Evolutionary conservation across 2,888 invertebrate species (phyloP), one percentile per base, ranked within the genome.

Genomic region (Orthosia gothica): DNA sequence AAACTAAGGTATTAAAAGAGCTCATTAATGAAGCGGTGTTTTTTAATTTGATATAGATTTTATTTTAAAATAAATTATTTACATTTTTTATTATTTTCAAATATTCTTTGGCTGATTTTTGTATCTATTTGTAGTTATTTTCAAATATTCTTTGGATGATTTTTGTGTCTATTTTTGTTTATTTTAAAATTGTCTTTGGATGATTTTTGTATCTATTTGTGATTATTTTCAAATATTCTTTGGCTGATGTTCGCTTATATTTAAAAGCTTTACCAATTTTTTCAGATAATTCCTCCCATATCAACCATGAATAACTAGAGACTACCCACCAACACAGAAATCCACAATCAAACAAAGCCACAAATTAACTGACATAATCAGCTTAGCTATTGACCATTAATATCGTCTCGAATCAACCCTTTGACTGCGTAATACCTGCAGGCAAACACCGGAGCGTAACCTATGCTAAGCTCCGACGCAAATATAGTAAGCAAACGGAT

Each of bases 401-500:
- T 87, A 87, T 71, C 77, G 73, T 90, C 90, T 89, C 89, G 87
- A 91, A 91, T 91, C 91, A 93, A 92, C 91, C 94, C 93, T 93
- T 93, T 93, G 93, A 91, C 91, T 91, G 89, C 88, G 82, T 86
- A 86, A 82, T 88, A 78, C 84, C 83, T 81, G 75, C 89, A 73
- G 90, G 92, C 93, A 93, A 94, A 95, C 91, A 93, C 89, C 88
- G 90, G 78, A 85, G 82, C 79, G 83, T 84, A 88, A 89, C 90
- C 91, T 91, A 90, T 85, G 92, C 89, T 94, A 92, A 94, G 94
- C 95, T 89, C 84, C 83, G 87, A 86, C 90, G 93, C 95, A 95
- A 95, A 96, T 94, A 95, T 94, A 93, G 94, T 92, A 92, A 93
- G 93, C 95, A 94, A 92, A 92, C 93, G 91, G 93, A 93, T 93